Evolutionary conservation across 2,113 vertebrate species (phyloP).

Genomic region (Calonectris borealis): DNA sequence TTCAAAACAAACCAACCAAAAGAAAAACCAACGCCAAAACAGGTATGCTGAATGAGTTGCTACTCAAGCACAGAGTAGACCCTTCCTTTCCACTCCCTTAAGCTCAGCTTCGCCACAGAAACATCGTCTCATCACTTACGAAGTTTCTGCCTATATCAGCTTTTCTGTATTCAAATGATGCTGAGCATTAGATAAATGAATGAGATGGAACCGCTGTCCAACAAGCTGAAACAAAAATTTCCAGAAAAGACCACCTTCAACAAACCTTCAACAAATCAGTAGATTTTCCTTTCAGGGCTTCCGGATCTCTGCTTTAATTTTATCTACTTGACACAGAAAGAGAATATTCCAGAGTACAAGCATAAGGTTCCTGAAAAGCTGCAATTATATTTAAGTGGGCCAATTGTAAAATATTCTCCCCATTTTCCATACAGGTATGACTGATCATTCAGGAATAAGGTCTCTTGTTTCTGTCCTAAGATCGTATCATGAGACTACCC

Average conservation of each 20-base stretch:
- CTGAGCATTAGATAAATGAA: background rate
- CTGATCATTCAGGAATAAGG: background rate
- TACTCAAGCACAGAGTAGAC: background rate
- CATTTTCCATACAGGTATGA: background rate
- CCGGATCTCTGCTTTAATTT: background rate
- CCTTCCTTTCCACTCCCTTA: background rate
- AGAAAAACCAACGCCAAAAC: background rate
- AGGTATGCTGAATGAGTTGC: background rate
- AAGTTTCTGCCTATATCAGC: background rate
- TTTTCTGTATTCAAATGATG: background rate
- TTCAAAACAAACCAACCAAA: background rate
- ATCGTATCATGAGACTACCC: background rate
- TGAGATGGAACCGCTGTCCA: background rate
- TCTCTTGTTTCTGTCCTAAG: background rate
- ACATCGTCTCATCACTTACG: background rate
- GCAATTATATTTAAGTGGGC: background rate
- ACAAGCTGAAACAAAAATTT: background rate
- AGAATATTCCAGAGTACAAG: background rate
- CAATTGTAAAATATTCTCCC: background rate
- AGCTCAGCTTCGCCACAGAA: background rate
- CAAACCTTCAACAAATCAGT: background rate
- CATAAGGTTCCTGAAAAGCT: background rate
- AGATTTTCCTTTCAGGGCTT: background rate
- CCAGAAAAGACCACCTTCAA: background rate
- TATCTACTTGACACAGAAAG: background rate